A percentile compares a stretch with the other conserved stretches of the same genome.
Conservation (phyloP, 2,888 invertebrate species). For the Patella caerulea region DNA sequence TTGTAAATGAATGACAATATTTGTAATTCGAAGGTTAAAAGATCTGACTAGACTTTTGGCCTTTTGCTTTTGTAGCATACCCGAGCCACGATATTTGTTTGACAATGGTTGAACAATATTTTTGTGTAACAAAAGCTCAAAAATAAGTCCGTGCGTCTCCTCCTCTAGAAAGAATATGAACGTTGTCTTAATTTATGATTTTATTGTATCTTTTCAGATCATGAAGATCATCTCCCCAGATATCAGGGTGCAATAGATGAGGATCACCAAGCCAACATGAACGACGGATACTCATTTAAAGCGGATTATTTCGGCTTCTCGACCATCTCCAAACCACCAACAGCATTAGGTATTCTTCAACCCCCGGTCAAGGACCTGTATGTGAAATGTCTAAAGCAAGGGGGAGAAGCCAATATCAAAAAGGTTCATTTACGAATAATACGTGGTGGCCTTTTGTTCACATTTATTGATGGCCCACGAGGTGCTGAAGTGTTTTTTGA, state of each 20-base stretch:
- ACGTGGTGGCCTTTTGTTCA: conserved; percentile 92
- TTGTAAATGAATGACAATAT: no score
- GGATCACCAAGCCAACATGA: not conserved
- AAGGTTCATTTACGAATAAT: conserved; percentile 77
- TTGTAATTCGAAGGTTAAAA: no score
- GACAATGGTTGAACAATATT: no score
- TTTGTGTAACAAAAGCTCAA: no score
- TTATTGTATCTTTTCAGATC: not conserved
- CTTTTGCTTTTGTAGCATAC: no score
- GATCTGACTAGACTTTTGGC: no score
- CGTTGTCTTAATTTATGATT: not conserved
- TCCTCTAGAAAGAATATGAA: no score
- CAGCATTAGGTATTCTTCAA: conserved; percentile 96
- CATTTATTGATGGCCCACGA: conserved; percentile 95
- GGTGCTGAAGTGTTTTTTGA: conserved; percentile 79
- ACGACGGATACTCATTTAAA: conserved; percentile 80
- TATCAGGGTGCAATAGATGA: not conserved
- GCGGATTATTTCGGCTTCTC: conserved; percentile 96
- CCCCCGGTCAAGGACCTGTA: conserved; percentile 96
- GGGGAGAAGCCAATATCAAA: conserved; percentile 40
- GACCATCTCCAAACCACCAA: conserved; percentile 97
- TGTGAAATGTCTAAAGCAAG: conserved; percentile 85
- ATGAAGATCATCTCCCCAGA: not conserved
- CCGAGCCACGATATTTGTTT: no score
- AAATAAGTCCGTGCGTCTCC: no score